phyloP scores from a whole-genome alignment of 2,113 vertebrate genomes.

The Solea senegalensis region DNA sequence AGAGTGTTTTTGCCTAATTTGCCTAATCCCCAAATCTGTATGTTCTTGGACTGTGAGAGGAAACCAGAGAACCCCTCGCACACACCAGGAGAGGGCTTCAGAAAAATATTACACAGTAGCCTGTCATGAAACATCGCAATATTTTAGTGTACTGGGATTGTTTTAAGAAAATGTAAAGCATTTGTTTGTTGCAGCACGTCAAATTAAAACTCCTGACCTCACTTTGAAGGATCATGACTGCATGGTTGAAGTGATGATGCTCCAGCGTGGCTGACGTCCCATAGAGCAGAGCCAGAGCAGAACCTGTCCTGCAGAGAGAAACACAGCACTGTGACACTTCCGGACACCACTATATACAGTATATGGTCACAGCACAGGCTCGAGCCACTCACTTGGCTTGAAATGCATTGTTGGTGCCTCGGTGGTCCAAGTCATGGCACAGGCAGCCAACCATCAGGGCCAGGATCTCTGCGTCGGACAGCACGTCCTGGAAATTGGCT shows the following conservation, averaged over 20 bases:
- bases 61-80: no score
- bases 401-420: constrained; percentile 86
- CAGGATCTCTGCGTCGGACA: constrained; percentile 82
- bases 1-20: no score
- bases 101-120: no score
- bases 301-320: constrained; percentile 76
- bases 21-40: no score
- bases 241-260: constrained; percentile 87
- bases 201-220: constrained; percentile 71
- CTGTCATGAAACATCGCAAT: no score
- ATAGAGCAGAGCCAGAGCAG: constrained; percentile 82
- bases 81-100: no score
- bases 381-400: constrained; percentile 80
- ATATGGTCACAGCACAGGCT: neutral
- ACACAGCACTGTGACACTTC: constrained; percentile 7
- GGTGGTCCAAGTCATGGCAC: constrained; percentile 84
- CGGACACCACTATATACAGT: neutral
- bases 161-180: no score
- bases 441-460: constrained; percentile 86
- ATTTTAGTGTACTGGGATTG: no score
- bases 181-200: no score
- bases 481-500: constrained; percentile 79
- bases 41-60: no score
- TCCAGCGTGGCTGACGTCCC: constrained; percentile 85
- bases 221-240: constrained; percentile 86